Percentiles rank a stretch among this genome's conserved stretches.
Evolutionary conservation across 2,888 invertebrate genomes (phyloP).

Genomic region (Microplitis manilae): DNA sequence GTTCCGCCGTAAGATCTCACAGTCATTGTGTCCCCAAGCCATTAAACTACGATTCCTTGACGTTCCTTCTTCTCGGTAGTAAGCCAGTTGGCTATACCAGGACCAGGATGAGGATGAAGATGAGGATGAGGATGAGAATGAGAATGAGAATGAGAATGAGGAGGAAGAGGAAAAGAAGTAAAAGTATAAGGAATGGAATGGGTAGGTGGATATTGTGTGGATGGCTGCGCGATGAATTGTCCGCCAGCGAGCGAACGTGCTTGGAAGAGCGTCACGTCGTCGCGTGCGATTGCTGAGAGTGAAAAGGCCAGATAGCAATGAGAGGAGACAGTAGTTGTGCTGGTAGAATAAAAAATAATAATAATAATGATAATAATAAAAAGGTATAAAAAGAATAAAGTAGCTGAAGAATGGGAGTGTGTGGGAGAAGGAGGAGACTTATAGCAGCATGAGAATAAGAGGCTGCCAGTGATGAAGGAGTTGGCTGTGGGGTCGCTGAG

Average conservation of each 20-base stretch:
- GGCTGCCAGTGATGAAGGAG: constrained; percentile 3
- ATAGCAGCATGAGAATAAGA: constrained; percentile 3
- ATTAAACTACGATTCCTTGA: constrained; percentile 36
- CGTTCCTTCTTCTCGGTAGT: constrained; percentile 14
- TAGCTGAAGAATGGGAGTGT: background rate
- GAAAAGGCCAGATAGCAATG: constrained; percentile 24
- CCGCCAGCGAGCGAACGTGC: constrained; percentile 10
- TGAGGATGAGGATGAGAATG: no score
- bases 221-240: constrained; percentile 22
- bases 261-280: constrained; percentile 24
- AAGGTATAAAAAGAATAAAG: background rate
- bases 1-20: constrained; percentile 32
- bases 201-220: constrained; percentile 11
- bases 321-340: background rate
- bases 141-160: background rate
- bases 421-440: background rate
- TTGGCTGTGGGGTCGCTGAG: constrained; percentile 2
- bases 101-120: no score
- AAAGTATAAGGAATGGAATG: background rate
- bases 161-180: background rate
- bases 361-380: background rate
- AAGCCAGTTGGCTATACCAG: no score
- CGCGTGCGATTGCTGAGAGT: constrained; percentile 16
- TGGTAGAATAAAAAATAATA: background rate
- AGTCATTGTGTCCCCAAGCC: constrained; percentile 36